Evolutionary conservation across 2,113 vertebrate genomes (phyloP).

Genomic region (Phrynosoma platyrhinos): DNA sequence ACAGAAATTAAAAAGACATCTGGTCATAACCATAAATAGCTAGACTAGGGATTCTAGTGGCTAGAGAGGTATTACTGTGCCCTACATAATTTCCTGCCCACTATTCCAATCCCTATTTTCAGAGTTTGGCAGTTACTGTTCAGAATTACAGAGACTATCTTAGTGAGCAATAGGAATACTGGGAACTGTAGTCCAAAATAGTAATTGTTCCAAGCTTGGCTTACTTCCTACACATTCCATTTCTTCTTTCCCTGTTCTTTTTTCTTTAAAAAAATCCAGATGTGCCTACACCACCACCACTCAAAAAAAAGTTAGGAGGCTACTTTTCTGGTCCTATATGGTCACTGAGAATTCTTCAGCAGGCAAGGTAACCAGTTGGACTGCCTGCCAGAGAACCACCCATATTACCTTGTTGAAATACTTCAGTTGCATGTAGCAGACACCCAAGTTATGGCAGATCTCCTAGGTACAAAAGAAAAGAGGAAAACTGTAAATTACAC

Average conservation of each 20-base stretch:
- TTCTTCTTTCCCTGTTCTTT: background rate
- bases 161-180: background rate
- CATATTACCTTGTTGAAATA: slow-evolving; percentile 89
- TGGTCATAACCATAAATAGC: background rate
- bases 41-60: background rate
- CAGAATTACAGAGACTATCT: too few relatives aligned
- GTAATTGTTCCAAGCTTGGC: background rate
- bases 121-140: background rate
- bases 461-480: slow-evolving; percentile 79
- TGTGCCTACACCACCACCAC: background rate
- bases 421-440: slow-evolving; percentile 95
- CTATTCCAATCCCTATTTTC: background rate
- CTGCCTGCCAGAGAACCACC: background rate
- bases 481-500: background rate
- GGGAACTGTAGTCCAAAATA: background rate
- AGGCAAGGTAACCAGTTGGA: fast-evolving
- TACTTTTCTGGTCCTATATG: background rate
- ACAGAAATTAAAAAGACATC: background rate
- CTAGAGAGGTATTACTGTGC: background rate
- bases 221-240: background rate
- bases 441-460: slow-evolving; percentile 94
- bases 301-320: background rate
- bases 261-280: background rate
- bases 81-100: background rate
- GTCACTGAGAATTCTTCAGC: too few relatives aligned